phyloP scores from a whole-genome alignment of 2,113 vertebrate genomes.

The Apteryx owenii region DNA sequence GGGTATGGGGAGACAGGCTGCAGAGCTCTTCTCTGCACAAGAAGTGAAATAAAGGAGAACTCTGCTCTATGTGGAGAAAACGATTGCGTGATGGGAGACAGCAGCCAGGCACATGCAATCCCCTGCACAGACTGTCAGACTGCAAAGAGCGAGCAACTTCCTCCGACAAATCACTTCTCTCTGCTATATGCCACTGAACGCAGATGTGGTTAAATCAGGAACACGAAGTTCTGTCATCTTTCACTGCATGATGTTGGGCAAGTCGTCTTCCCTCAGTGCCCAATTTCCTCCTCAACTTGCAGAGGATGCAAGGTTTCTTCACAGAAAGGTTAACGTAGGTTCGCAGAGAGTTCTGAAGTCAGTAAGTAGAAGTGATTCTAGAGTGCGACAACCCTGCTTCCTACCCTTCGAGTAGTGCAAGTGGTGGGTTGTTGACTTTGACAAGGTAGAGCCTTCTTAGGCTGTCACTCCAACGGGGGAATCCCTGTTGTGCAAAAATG shows the following conservation, averaged over 20 bases:
- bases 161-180: background rate
- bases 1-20: fast-evolving
- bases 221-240: background rate
- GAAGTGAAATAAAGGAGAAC: fast-evolving
- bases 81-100: background rate
- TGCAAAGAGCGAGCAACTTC: background rate
- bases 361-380: background rate
- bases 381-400: background rate
- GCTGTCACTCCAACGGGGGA: no score
- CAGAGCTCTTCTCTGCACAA: fast-evolving
- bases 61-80: background rate
- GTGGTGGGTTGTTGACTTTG: background rate
- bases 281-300: background rate
- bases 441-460: background rate
- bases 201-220: background rate
- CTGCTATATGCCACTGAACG: fast-evolving
- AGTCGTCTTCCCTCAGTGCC: background rate
- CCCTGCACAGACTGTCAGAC: background rate
- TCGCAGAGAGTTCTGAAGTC: background rate
- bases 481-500: no score
- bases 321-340: background rate
- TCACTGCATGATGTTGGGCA: background rate
- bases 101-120: fast-evolving
- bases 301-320: background rate
- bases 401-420: background rate